A percentile compares a stretch with the other conserved stretches of the same genome.
Conservation (phyloP, 2,888 invertebrate genomes). For the Pediacus dermestoides region DNA sequence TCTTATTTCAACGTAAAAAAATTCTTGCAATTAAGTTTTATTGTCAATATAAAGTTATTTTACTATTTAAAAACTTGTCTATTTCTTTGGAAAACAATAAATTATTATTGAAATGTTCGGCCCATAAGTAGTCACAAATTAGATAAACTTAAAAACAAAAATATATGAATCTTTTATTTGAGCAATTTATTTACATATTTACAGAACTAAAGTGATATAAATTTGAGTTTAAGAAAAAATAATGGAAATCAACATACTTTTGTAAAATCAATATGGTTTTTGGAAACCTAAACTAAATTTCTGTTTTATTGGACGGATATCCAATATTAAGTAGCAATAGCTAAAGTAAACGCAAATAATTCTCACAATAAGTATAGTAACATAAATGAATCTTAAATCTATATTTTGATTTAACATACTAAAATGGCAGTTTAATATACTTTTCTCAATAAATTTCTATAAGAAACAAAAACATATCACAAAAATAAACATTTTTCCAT, state of each 20-base stretch:
- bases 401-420: background rate
- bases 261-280: background rate
- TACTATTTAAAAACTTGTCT: too few relatives aligned
- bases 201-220: slow-evolving; percentile 21
- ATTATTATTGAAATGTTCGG: too few relatives aligned
- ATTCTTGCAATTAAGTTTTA: slow-evolving; percentile 22
- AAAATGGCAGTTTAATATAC: slow-evolving; percentile 4
- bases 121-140: too few relatives aligned
- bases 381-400: background rate
- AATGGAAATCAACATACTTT: slow-evolving; percentile 2
- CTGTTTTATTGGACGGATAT: slow-evolving; percentile 26
- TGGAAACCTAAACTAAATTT: slow-evolving; percentile 6
- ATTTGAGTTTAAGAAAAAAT: too few relatives aligned
- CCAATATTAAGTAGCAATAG: slow-evolving; percentile 25
- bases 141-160: too few relatives aligned
- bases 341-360: slow-evolving; percentile 1
- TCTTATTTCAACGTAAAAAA: too few relatives aligned
- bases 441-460: slow-evolving; percentile 4
- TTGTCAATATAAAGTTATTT: slow-evolving; percentile 26
- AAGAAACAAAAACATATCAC: slow-evolving; percentile 8
- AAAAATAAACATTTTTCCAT: too few relatives aligned
- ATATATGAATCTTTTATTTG: too few relatives aligned
- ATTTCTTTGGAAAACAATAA: too few relatives aligned
- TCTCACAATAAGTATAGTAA: background rate
- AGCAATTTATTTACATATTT: slow-evolving; percentile 36